Evolutionary conservation across 2,888 invertebrate genomes (phyloP).

Genomic region (Pandemis cinnamomeana): DNA sequence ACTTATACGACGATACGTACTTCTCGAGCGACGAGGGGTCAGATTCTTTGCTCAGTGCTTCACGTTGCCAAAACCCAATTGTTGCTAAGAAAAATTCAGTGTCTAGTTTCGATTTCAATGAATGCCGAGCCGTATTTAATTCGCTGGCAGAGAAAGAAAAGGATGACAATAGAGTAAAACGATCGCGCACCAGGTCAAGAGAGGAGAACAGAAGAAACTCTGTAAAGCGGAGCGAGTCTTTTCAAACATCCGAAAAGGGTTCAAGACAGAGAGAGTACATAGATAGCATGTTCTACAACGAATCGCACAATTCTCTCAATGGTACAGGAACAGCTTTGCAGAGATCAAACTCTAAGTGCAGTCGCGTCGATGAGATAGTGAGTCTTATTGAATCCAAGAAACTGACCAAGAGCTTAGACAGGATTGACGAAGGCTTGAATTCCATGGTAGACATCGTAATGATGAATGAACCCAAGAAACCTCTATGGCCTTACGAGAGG

Average conservation of each 20-base stretch:
- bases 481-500: slow-evolving; percentile 73
- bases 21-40: slow-evolving; percentile 88
- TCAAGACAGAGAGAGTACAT: slow-evolving; percentile 80
- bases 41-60: slow-evolving; percentile 88
- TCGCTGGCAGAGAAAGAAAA: slow-evolving; percentile 82
- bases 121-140: slow-evolving; percentile 85
- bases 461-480: slow-evolving; percentile 81
- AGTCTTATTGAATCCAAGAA: slow-evolving; percentile 85
- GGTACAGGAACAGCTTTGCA: slow-evolving; percentile 53
- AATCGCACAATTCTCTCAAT: slow-evolving; percentile 72
- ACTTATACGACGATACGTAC: slow-evolving; percentile 83
- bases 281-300: slow-evolving; percentile 85
- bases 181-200: slow-evolving; percentile 70
- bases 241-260: slow-evolving; percentile 76
- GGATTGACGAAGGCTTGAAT: slow-evolving; percentile 89
- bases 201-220: slow-evolving; percentile 69
- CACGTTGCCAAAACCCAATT: slow-evolving; percentile 76
- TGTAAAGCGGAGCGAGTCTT: slow-evolving; percentile 79
- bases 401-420: slow-evolving; percentile 90
- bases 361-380: slow-evolving; percentile 78
- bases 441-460: slow-evolving; percentile 89
- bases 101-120: slow-evolving; percentile 75
- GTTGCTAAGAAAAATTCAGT: slow-evolving; percentile 64
- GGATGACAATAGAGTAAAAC: slow-evolving; percentile 63
- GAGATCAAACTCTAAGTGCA: slow-evolving; percentile 70